These are phyloP conservation scores for Chrysoperla carnea DNA, from an alignment of 1,140 invertebrate species.

Conservation along the genomic window DNA sequence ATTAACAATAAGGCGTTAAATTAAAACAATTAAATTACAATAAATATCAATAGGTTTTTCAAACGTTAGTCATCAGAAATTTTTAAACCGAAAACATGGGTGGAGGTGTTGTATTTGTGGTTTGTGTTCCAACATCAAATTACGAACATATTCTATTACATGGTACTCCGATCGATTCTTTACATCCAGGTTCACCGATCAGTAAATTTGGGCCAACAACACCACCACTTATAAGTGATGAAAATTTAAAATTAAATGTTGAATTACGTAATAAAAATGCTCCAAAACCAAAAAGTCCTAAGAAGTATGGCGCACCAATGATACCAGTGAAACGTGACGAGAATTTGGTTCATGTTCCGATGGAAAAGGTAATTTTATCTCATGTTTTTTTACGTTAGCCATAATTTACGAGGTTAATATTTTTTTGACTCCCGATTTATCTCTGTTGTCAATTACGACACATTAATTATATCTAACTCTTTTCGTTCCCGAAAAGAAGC, in stretches of 20 bases:
- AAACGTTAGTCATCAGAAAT: background rate
- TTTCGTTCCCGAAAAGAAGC: too few species aligned
- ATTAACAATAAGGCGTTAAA: too few species aligned
- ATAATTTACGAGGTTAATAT: too few species aligned
- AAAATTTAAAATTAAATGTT: background rate
- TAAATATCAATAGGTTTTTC: too few species aligned
- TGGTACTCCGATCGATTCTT: constrained; percentile 12
- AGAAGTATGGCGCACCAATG: background rate
- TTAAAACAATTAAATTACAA: too few species aligned
- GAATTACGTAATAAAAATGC: constrained; percentile 1
- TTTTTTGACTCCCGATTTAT: too few species aligned
- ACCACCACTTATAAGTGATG: background rate
- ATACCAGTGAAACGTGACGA: background rate
- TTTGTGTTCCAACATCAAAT: constrained; percentile 36
- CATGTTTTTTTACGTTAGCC: too few species aligned
- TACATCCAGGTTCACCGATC: too few species aligned
- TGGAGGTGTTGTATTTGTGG: constrained; percentile 33
- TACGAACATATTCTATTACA: constrained; percentile 33
- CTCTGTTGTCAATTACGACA: too few species aligned
- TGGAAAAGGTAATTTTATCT: constrained; percentile 2
- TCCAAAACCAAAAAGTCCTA: background rate
- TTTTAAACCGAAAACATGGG: background rate
- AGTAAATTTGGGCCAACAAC: too few species aligned
- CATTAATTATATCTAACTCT: too few species aligned
- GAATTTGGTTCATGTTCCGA: background rate